Base-by-base conservation (phyloP, 2,113 vertebrate species). In the Oxygymnocypris stewartii region DNA sequence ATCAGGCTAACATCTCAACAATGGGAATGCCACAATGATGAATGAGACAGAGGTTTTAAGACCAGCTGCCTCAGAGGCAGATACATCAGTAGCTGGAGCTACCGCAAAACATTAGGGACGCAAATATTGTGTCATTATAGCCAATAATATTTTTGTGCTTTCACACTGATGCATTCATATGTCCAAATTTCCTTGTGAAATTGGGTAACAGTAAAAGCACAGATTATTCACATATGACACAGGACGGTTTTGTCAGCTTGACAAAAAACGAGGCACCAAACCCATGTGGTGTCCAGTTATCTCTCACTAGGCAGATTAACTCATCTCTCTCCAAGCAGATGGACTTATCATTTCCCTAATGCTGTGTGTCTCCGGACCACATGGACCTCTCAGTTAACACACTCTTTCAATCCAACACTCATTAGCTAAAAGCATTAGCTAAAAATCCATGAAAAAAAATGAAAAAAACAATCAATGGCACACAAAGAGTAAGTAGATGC, bases 1-100 rank as follows among this genome's bases (percentile, higher is more conserved):
- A 86, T 89, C 92, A 84, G 83, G 75, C 79, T 76, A 91, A 90
- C 86, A 82, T 90, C 89, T 84, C 90, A 93, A 92, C 92, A 92
- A 92, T 93, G 89, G 94, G 93, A 94, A 93, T 92, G 93, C 82
- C 94, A 93, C 90, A 89, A 91, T 92, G 91, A 94, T 82, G 1
- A 92, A 93, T 90, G 84, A 54, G 69, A 79, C 85, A 42, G 85
- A 79, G 90, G 89, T 77, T 76, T 91, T 87, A 87, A 84, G 75
- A 65, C 87, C 12, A 44, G 76, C 23, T 77, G 65, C 79, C 44
- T 88, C 54, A 81, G 35, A 88, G 35, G 71, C 28, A 85, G 69
- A 88, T 74, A 57, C 69, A 74, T 73, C 69, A 54, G 31, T 35
- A 57, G 49, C 49, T 37, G 31, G 13, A 84, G 10, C 28, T 31